Conservation (phyloP, 2,888 invertebrate species). For the Phragmatobia fuliginosa region DNA sequence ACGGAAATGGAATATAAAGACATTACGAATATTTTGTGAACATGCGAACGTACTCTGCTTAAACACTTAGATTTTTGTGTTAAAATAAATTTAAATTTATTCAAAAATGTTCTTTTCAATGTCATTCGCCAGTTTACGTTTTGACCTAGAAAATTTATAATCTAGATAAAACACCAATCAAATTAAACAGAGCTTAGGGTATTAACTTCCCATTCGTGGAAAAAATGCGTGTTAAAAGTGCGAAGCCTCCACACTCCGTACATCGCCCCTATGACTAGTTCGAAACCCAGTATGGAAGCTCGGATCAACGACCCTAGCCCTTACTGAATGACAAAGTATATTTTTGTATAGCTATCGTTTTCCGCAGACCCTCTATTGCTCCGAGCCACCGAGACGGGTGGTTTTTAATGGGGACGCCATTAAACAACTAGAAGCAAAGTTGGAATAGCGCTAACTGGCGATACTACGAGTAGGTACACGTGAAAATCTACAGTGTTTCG, state of each 20-base stretch:
- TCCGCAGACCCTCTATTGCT: conserved; percentile 57
- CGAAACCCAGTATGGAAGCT: conserved; percentile 65
- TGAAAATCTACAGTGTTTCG: not conserved
- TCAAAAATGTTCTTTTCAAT: not conserved
- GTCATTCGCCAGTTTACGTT: not conserved
- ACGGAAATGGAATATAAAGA: not conserved
- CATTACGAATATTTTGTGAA: not conserved
- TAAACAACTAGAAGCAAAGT: conserved; percentile 54
- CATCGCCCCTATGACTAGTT: conserved; percentile 73
- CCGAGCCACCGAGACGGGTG: conserved; percentile 41
- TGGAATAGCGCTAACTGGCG: conserved; percentile 53
- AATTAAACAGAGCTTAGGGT: conserved; percentile 37
- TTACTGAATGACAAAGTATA: conserved; percentile 70
- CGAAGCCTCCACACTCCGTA: conserved; percentile 60
- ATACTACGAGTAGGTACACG: conserved; percentile 42
- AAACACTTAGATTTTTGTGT: not conserved
- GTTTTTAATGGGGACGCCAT: conserved; percentile 59
- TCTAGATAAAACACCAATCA: conserved; percentile 12
- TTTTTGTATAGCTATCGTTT: conserved; percentile 56
- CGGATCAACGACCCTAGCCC: conserved; percentile 82
- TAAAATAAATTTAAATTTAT: not conserved
- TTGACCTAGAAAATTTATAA: conserved; percentile 16
- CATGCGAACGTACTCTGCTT: not conserved
- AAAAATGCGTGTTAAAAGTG: conserved; percentile 57
- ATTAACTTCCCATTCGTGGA: conserved; percentile 55